Evolutionary conservation across 2,797 vertebrate species (phyloP), one percentile per base, ranked within the genome.

Genomic region (Gadopsis bispinosus): DNA sequence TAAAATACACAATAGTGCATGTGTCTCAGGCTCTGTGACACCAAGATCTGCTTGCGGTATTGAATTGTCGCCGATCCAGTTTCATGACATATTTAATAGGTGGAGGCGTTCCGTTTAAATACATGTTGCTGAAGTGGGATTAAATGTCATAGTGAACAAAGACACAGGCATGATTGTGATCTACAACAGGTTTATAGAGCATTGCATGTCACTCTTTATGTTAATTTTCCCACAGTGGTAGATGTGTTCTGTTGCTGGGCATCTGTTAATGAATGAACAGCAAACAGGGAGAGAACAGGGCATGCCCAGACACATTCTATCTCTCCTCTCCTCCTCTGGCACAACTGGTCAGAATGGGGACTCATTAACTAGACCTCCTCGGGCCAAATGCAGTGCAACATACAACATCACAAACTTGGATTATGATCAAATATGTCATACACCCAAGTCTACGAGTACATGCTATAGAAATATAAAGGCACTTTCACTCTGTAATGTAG

Each of bases 221-320:
- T 60, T 73, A 4, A 56, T 69, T 68, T 78, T 66, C 78, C 69
- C 69, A 84, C 78, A 83, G 79, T 22, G 51, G 74, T 16, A 67
- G 54, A 79, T 81, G 43, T 83, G 69, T 63, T 20, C 70, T 3
- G 64, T 66, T 81, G 70, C 74, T 48, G 55, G 71, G 61, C 50
- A 82, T 85, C 79, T 81, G 85, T 87, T 88, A 90, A 93, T 91
- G 75, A 91, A 87, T 87, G 75, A 91, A 90, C 84, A 56, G 74
- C 55, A 83, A 66, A 89, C 61, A 64, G 14, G 43, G 31, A 71
- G 66, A 56, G 66, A 51, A 59, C 60, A 35, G 73, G 85, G 56
- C 91, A 84, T 91, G 91, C 55, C 85, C 77, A 70, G 88, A 89
- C 91, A 91, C 26, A 69, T 86, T 60, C 59, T 43, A 64, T 47